These are phyloP conservation scores for Ephestia elutella DNA, from an alignment of 1,140 invertebrate species.

Conservation along the genomic window DNA sequence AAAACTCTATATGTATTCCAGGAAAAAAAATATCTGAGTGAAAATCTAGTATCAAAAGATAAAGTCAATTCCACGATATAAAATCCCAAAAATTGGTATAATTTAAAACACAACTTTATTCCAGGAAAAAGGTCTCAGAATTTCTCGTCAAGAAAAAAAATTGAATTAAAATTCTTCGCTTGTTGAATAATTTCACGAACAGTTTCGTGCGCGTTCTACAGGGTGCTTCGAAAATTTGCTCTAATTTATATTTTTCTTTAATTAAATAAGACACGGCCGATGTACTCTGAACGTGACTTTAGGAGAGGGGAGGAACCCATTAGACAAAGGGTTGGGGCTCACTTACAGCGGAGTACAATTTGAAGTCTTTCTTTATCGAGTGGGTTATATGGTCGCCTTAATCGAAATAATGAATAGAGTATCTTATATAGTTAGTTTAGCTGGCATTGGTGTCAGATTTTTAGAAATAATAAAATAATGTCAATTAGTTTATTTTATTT, in stretches of 20 bases:
- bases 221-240: slow-evolving; percentile 35
- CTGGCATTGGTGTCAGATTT: too few relatives aligned
- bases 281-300: slow-evolving; percentile 34
- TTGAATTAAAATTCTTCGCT: slow-evolving; percentile 19
- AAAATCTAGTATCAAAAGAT: too few relatives aligned
- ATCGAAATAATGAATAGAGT: too few relatives aligned
- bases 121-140: background rate
- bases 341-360: slow-evolving; percentile 11
- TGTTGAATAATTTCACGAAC: slow-evolving; percentile 21
- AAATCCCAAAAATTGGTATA: background rate
- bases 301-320: slow-evolving; percentile 24
- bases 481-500: too few relatives aligned
- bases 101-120: background rate
- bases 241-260: slow-evolving; percentile 50
- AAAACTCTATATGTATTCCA: too few relatives aligned
- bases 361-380: background rate
- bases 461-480: too few relatives aligned
- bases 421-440: too few relatives aligned
- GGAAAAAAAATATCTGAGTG: too few relatives aligned
- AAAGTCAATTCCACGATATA: background rate
- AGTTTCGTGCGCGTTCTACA: slow-evolving; percentile 15
- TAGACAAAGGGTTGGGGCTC: slow-evolving; percentile 18
- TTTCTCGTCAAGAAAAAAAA: slow-evolving; percentile 11
- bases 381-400: too few relatives aligned
- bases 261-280: slow-evolving; percentile 43